A percentile compares a stretch with the other conserved stretches of the same genome.
These are phyloP conservation scores for Tetropium fuscum DNA, from an alignment of 2,888 invertebrate genomes.

Conservation along the genomic window DNA sequence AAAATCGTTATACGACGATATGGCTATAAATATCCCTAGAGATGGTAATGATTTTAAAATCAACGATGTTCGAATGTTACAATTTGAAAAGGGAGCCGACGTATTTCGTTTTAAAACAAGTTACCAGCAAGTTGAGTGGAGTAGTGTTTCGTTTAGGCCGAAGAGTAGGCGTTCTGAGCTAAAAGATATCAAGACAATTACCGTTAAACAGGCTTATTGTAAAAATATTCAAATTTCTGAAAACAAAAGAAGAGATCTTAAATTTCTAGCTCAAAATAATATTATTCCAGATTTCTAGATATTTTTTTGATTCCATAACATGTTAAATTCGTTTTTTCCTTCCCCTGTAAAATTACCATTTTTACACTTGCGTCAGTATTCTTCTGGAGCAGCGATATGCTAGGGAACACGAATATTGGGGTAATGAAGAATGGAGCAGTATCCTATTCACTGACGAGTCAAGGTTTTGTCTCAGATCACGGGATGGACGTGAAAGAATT, in stretches of 20 bases:
- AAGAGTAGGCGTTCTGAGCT: constrained; percentile 11
- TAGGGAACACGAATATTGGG: too few relatives aligned
- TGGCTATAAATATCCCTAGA: constrained; percentile 3
- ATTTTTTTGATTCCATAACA: constrained; percentile 10
- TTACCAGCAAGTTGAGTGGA: constrained; percentile 14
- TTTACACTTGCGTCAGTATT: too few relatives aligned
- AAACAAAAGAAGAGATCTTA: constrained; percentile 15
- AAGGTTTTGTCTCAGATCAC: too few relatives aligned
- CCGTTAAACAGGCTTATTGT: constrained; percentile 6
- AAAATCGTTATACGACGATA: constrained; percentile 14
- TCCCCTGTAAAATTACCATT: too few relatives aligned
- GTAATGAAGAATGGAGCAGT: too few relatives aligned
- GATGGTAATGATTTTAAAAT: constrained; percentile 5
- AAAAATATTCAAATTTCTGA: constrained; percentile 12
- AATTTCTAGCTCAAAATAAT: constrained; percentile 2
- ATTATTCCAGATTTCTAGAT: constrained; percentile 8
- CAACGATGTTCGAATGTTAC: constrained; percentile 5
- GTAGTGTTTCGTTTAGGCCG: constrained; percentile 8
- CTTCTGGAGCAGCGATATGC: too few relatives aligned
- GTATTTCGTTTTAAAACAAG: constrained; percentile 7
- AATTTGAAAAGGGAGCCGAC: constrained; percentile 6
- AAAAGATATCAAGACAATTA: constrained; percentile 8
- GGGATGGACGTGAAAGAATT: too few relatives aligned
- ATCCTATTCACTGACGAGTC: too few relatives aligned
- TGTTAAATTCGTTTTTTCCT: too few relatives aligned